Conservation (phyloP, 2,113 vertebrate species). For the Guaruba guarouba region DNA sequence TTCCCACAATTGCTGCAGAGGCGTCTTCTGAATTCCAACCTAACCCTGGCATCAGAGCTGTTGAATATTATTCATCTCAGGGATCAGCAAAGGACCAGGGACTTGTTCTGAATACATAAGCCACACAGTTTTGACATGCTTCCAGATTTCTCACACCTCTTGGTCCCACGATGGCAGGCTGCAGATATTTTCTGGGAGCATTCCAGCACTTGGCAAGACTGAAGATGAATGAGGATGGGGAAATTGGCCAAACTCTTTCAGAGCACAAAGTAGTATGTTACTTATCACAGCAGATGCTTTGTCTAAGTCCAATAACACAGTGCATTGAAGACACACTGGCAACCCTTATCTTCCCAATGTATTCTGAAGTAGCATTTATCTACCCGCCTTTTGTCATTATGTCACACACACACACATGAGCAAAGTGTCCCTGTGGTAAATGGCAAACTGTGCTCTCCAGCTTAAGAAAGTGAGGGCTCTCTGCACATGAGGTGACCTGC, state of each 20-base stretch:
- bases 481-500: neutral
- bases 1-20: neutral
- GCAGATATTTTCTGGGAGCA: conserved; percentile 41
- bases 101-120: conserved; percentile 27
- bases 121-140: conserved; percentile 6
- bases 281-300: conserved; percentile 53
- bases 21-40: neutral
- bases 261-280: neutral
- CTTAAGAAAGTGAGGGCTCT: neutral
- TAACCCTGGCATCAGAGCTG: neutral
- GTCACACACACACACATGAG: neutral
- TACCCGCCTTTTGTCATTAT: neutral
- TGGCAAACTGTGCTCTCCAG: neutral
- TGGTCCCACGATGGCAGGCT: conserved; percentile 13
- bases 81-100: neutral
- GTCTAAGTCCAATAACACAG: conserved; percentile 9
- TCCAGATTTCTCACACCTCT: conserved; percentile 56
- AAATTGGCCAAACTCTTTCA: conserved; percentile 49
- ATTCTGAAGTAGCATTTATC: conserved; percentile 17
- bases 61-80: neutral
- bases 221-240: conserved; percentile 45
- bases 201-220: conserved; percentile 55
- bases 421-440: neutral
- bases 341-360: conserved; percentile 28
- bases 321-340: conserved; percentile 18